A percentile compares a stretch with the other conserved stretches of the same genome.
These are phyloP conservation scores for Cataglyphis livida DNA, from an alignment of 2,888 invertebrate species.

Conservation along the genomic window DNA sequence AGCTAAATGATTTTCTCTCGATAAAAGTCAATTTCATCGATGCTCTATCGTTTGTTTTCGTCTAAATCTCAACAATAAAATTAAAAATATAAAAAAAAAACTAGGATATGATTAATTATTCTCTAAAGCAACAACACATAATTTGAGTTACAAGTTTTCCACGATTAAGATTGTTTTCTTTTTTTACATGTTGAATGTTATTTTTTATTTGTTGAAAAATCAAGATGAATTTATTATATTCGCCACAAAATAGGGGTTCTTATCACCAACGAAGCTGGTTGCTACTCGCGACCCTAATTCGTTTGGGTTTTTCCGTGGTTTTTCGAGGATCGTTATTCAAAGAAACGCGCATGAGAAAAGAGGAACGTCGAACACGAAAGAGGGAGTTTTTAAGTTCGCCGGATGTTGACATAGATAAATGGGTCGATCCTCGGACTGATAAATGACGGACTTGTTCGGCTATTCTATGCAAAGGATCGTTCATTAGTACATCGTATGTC, in stretches of 20 bases:
- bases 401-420: constrained; percentile 79
- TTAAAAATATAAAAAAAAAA: neutral
- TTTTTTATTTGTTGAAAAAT: neutral
- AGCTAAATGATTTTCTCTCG: neutral
- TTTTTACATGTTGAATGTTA: neutral
- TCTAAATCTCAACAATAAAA: neutral
- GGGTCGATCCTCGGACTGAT: constrained; percentile 78
- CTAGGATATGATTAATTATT: neutral
- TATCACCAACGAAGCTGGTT: neutral
- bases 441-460: constrained; percentile 70
- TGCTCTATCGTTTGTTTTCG: neutral
- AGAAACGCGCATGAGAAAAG: constrained; percentile 22
- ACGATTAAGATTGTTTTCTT: neutral
- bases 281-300: constrained; percentile 1
- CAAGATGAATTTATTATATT: neutral
- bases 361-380: constrained; percentile 25
- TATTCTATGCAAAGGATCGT: constrained; percentile 60
- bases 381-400: constrained; percentile 74
- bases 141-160: neutral
- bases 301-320: constrained; percentile 7
- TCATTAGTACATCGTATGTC: constrained; percentile 55
- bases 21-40: neutral
- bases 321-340: constrained; percentile 32
- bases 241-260: neutral
- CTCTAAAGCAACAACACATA: neutral